A percentile compares a stretch with the other conserved stretches of the same genome.
These are phyloP conservation scores for Emydoidea blandingii DNA, from an alignment of 2,797 vertebrate genomes.

Conservation along the genomic window DNA sequence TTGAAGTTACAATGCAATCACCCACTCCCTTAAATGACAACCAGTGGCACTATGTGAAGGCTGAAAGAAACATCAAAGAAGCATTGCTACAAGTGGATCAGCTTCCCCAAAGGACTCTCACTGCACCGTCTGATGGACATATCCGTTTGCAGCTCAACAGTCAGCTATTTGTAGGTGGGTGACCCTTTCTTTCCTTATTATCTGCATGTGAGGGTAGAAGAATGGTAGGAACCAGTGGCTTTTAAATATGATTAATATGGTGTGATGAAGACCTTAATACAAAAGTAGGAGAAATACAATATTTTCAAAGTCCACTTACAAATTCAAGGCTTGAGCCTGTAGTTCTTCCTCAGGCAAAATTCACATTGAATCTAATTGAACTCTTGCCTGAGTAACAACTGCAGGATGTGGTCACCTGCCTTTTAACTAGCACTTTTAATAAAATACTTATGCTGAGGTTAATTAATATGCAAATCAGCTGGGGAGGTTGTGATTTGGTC, in stretches of 20 bases:
- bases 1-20: conserved; percentile 85
- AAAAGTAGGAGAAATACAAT: not conserved
- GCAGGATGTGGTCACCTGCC: not conserved
- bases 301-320: not conserved
- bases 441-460: not conserved
- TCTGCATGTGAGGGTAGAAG: not conserved
- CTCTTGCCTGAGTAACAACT: not conserved
- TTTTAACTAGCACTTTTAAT: not conserved
- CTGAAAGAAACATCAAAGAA: conserved; percentile 93
- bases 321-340: rapidly evolving
- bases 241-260: not conserved
- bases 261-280: not conserved
- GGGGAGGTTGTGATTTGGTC: not conserved
- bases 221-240: not conserved
- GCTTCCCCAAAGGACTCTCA: conserved; percentile 79
- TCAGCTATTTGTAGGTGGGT: conserved; percentile 95
- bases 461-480: not conserved
- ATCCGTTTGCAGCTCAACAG: conserved; percentile 94
- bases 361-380: not conserved
- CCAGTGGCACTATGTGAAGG: conserved; percentile 92
- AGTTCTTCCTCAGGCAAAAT: not conserved
- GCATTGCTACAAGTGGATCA: conserved; percentile 90
- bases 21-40: conserved; percentile 86
- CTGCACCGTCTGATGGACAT: conserved; percentile 89
- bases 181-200: not conserved